Evolutionary conservation across 2,797 vertebrate genomes (phyloP).

Genomic region (Ispidina picta): DNA sequence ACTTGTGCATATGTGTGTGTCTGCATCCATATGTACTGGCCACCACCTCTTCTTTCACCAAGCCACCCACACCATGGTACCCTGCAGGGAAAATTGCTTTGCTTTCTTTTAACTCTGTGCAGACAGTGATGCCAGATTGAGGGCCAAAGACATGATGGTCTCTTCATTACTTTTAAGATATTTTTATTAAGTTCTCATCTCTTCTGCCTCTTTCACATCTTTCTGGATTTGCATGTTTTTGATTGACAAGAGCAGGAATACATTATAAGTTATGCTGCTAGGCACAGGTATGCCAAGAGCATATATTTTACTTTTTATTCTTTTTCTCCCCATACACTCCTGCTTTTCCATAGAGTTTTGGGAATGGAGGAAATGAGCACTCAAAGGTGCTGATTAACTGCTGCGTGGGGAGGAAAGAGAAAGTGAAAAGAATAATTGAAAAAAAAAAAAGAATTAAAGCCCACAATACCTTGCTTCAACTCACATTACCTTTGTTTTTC

Average conservation of each 20-base stretch:
- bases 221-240: slow-evolving; percentile 43
- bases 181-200: slow-evolving; percentile 43
- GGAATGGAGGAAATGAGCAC: neutral
- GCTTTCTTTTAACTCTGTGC: neutral
- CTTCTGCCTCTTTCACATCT: neutral
- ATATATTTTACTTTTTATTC: slow-evolving; percentile 18
- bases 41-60: neutral
- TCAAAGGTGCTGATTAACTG: slow-evolving; percentile 40
- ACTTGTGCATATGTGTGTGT: neutral
- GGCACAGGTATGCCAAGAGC: slow-evolving; percentile 8
- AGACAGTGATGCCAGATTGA: neutral
- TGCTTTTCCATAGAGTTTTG: neutral
- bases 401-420: neutral
- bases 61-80: neutral
- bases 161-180: neutral
- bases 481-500: neutral
- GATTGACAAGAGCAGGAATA: slow-evolving; percentile 39
- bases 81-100: neutral
- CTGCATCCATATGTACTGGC: neutral
- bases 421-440: slow-evolving; percentile 4
- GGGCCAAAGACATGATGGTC: neutral
- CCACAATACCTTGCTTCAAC: neutral
- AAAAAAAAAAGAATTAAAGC: neutral
- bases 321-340: neutral
- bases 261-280: neutral